Percentiles rank a stretch among this genome's conserved stretches.
Conservation (phyloP, 2,888 invertebrate species). For the Cabera pusaria region DNA sequence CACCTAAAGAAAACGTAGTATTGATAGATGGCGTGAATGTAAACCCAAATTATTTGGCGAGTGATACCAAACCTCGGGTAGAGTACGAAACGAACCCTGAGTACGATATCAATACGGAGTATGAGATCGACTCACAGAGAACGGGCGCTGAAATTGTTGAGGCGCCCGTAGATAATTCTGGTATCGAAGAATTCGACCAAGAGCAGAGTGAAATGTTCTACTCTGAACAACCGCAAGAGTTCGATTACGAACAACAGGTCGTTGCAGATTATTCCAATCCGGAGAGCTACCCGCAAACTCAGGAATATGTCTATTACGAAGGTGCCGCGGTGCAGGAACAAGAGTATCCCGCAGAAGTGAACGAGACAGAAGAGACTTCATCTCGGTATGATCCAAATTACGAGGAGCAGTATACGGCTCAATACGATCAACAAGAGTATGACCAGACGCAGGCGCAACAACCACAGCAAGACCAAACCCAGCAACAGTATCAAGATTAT, state of each 20-base stretch:
- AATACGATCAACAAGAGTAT: conserved; percentile 36
- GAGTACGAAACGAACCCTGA: conserved; percentile 11
- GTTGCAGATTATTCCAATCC: conserved; percentile 36
- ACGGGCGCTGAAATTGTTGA: conserved; percentile 9
- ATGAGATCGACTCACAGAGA: conserved; percentile 9
- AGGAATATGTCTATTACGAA: conserved; percentile 54
- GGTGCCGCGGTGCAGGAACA: conserved; percentile 37
- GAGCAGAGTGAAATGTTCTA: conserved; percentile 63
- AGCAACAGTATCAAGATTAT: conserved; percentile 22
- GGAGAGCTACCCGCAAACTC: conserved; percentile 39
- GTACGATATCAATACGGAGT: conserved; percentile 3
- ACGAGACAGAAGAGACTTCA: conserved; percentile 56
- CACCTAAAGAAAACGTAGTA: conserved; percentile 30
- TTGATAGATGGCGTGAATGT: conserved; percentile 36
- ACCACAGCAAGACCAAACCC: conserved; percentile 22
- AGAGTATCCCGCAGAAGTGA: conserved; percentile 44
- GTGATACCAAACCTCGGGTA: conserved; percentile 21
- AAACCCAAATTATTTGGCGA: conserved; percentile 30
- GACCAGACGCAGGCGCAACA: conserved; percentile 26
- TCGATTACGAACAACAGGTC: conserved; percentile 42
- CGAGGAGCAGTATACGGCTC: conserved; percentile 54
- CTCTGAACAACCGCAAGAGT: conserved; percentile 44
- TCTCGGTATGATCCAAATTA: conserved; percentile 61
- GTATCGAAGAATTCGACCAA: conserved; percentile 53
- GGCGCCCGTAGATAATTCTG: conserved; percentile 27